Base-by-base conservation (phyloP, 2,888 invertebrate genomes). In the Lepidochrysops patricia region DNA sequence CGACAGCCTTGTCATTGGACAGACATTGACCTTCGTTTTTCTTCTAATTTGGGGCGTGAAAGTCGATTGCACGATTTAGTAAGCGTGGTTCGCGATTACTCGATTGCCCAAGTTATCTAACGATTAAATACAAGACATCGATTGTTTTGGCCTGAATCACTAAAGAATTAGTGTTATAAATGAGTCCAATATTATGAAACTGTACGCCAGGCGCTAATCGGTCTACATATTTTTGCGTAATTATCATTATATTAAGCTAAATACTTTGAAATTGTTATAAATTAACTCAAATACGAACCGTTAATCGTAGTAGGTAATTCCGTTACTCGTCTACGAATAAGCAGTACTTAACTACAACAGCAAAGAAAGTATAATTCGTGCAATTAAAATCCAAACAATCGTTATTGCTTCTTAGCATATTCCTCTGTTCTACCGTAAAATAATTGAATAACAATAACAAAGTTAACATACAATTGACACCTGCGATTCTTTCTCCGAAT, bases 21-120 rank as follows among this genome's bases (percentile, higher is more conserved):
- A 70, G 70, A 71, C 73, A 74, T 72, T 78, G 76, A 75, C 77
- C 79, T 78, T 79, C 70, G 62, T 65, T 67, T 69, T 61, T 64
- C 66, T 67, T 67, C 62, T 62, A 66, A 69, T 69, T 69, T 52
- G 54, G 66, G 69, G 68, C 71, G 73, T 67, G 74, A 76, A 76
- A 77, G 73, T 72, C 66, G 67, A 70, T 68, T 61, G 34, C 34
- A 52, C 54, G 32, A 29, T 32, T 54, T 54, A 29, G 27, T 54
- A 15, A 54, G n/a, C n/a, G n/a, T 29, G 29, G 29, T 19, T 32
- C 29, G 4, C 54, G 32, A 32, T 32, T 19, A 54, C 32, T 32
- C 54, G 29, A 27, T 54, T 54, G 54, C 19, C 15, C 29, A 54
- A 54, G 29, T 54, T 54, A 54, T 19, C 32, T 54, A 54, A 54